Percentiles rank a stretch among this genome's conserved stretches.
These are phyloP conservation scores for Caerostris extrusa DNA, from an alignment of 1,140 invertebrate genomes.

Conservation along the genomic window DNA sequence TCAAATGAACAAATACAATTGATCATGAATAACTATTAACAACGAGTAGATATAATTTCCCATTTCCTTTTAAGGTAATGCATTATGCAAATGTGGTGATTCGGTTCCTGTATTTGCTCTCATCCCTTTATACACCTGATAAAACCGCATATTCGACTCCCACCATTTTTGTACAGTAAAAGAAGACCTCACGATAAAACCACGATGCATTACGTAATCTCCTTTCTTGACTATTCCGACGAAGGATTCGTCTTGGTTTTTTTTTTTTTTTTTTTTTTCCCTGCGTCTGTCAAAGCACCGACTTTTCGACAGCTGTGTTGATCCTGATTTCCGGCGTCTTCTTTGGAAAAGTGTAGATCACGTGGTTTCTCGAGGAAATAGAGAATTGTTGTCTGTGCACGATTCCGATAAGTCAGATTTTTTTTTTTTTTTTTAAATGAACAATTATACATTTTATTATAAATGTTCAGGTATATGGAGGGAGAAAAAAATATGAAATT, in stretches of 20 bases:
- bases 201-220: not conserved
- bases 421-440: too few species aligned
- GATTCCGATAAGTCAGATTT: too few species aligned
- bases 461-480: too few species aligned
- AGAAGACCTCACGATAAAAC: not conserved
- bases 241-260: not conserved
- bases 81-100: not conserved
- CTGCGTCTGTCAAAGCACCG: not conserved
- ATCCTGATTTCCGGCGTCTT: slow-evolving; percentile 49
- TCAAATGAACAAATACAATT: too few species aligned
- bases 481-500: too few species aligned
- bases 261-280: not conserved
- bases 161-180: not conserved
- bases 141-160: not conserved
- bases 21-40: too few species aligned
- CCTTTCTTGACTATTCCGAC: not conserved
- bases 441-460: too few species aligned
- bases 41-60: too few species aligned
- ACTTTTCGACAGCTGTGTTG: slow-evolving; percentile 38
- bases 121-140: not conserved
- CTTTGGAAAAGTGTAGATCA: not conserved
- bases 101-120: not conserved
- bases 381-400: not conserved
- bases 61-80: not conserved
- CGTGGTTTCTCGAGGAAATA: not conserved